Percentiles rank a stretch among this genome's conserved stretches.
Evolutionary conservation across 2,113 vertebrate genomes (phyloP).

Genomic region (Labrus mixtus): DNA sequence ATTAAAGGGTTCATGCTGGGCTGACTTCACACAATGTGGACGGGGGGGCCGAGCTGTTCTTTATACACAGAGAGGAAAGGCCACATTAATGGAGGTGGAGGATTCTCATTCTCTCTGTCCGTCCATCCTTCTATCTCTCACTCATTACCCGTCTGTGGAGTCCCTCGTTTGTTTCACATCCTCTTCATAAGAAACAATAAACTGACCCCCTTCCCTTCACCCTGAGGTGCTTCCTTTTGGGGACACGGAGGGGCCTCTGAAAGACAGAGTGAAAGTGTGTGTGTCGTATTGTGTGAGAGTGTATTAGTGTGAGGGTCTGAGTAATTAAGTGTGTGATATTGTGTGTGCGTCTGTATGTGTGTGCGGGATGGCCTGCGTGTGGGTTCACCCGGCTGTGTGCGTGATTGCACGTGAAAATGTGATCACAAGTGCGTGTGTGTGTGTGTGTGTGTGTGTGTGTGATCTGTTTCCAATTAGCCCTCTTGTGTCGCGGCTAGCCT

Average conservation of each 20-base stretch:
- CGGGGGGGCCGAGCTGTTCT: constrained; percentile 46
- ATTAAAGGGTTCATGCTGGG: constrained; percentile 67
- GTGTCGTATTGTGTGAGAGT: constrained; percentile 65
- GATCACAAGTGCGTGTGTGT: constrained; percentile 70
- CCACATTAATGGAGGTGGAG: constrained; percentile 69
- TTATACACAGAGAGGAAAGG: constrained; percentile 43
- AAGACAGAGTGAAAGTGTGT: constrained; percentile 70
- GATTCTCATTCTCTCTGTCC: constrained; percentile 56
- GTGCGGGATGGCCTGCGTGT: constrained; percentile 31
- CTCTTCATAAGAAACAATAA: constrained; percentile 78
- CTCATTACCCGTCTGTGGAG: constrained; percentile 71
- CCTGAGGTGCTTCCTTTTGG: constrained; percentile 77
- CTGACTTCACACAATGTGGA: constrained; percentile 70
- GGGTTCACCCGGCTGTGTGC: constrained; percentile 37
- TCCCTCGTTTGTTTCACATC: constrained; percentile 72
- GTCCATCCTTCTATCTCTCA: constrained; percentile 46
- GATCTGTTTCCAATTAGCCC: constrained; percentile 77
- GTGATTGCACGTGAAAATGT: constrained; percentile 63
- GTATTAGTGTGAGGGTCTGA: constrained; percentile 62
- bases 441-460: constrained; percentile 57
- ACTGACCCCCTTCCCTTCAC: constrained; percentile 75
- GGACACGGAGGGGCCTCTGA: constrained; percentile 65
- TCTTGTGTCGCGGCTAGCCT: constrained; percentile 68
- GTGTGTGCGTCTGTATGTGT: constrained; percentile 47
- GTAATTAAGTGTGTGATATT: constrained; percentile 72